A percentile compares a stretch with the other conserved stretches of the same genome.
These are phyloP conservation scores for Limnodromus scolopaceus DNA, from an alignment of 2,797 vertebrate genomes.

Conservation along the genomic window DNA sequence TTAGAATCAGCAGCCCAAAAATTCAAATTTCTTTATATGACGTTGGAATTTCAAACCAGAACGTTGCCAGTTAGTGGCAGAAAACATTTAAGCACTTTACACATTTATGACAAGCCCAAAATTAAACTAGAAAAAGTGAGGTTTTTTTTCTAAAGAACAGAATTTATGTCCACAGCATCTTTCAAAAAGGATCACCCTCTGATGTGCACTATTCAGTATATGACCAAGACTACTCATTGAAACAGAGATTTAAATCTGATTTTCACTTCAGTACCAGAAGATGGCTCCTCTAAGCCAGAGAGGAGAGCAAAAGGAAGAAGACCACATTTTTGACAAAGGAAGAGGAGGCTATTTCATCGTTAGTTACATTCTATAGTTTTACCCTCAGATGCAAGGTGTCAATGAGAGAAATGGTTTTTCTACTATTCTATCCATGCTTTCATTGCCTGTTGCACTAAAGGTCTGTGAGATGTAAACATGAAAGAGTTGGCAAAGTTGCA, in stretches of 20 bases:
- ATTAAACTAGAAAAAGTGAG: not conserved
- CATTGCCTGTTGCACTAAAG: not conserved
- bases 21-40: not conserved
- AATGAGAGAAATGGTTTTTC: not conserved
- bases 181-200: not conserved
- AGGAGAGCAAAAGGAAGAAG: not conserved
- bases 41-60: not conserved
- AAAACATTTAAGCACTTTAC: not conserved
- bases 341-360: not conserved
- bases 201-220: not conserved
- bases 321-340: not conserved
- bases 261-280: not conserved
- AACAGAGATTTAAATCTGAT: not conserved
- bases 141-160: not conserved
- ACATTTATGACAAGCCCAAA: not conserved
- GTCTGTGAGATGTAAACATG: rapidly evolving
- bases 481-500: not conserved
- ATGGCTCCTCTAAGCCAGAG: not conserved
- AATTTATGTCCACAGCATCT: not conserved
- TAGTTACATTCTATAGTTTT: not conserved
- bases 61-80: not conserved
- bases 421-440: not conserved
- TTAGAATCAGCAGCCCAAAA: not conserved
- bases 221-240: not conserved
- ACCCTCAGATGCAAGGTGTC: not conserved